A percentile compares a stretch with the other conserved stretches of the same genome.
These are phyloP conservation scores for Euwallacea similis DNA, from an alignment of 1,140 invertebrate species.

Conservation along the genomic window DNA sequence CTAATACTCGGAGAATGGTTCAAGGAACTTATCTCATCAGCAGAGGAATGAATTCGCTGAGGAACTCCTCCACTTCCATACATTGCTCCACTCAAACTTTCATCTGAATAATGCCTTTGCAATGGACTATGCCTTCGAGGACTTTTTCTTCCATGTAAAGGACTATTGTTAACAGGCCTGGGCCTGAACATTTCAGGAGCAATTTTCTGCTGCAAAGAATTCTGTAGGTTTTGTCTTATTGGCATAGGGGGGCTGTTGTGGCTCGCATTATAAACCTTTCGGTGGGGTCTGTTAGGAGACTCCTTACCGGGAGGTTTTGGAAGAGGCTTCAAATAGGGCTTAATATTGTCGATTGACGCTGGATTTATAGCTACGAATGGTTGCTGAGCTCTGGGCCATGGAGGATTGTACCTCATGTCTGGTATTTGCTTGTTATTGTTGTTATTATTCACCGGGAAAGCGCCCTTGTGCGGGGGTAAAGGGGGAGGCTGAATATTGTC, in stretches of 20 bases:
- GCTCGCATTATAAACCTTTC: slow-evolving; percentile 43
- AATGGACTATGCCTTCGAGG: slow-evolving; percentile 52
- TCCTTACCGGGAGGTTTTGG: slow-evolving; percentile 59
- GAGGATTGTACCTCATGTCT: slow-evolving; percentile 55
- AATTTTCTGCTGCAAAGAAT: slow-evolving; percentile 45
- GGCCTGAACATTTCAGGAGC: slow-evolving; percentile 39
- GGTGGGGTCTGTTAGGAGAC: slow-evolving; percentile 48
- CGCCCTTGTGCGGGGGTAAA: slow-evolving; percentile 58
- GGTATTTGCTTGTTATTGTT: slow-evolving; percentile 46
- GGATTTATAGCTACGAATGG: slow-evolving; percentile 52
- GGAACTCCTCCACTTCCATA: slow-evolving; percentile 46
- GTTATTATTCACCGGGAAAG: slow-evolving; percentile 36
- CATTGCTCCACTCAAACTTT: slow-evolving; percentile 59
- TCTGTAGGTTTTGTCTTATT: slow-evolving; percentile 28
- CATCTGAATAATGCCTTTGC: slow-evolving; percentile 65
- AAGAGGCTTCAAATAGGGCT: slow-evolving; percentile 62
- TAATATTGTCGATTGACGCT: slow-evolving; percentile 45
- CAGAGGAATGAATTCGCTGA: slow-evolving; percentile 70
- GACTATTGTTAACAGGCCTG: slow-evolving; percentile 51
- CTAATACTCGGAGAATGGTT: slow-evolving; percentile 77
- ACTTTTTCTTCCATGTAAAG: slow-evolving; percentile 47
- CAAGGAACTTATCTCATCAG: slow-evolving; percentile 76
- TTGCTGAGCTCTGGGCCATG: slow-evolving; percentile 61
- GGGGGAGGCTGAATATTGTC: slow-evolving; percentile 60
- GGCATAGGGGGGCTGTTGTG: slow-evolving; percentile 29